A percentile compares a stretch with the other conserved stretches of the same genome.
These are phyloP conservation scores for Eudorcas thomsonii DNA, from an alignment of 2,113 vertebrate genomes.

Conservation along the genomic window DNA sequence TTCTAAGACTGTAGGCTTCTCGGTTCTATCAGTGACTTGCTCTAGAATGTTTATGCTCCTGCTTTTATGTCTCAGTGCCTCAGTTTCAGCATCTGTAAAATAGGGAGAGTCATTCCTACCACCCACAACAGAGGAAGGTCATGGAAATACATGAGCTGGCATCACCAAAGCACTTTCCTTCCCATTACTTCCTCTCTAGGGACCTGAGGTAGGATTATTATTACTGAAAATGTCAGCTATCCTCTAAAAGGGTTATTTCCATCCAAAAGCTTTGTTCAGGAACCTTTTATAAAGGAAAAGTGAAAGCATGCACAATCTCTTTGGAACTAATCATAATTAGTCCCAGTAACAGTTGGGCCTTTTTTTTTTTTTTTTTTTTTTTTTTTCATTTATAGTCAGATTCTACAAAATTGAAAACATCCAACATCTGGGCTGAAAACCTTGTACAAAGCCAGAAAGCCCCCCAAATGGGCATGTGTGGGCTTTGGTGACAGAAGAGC, in stretches of 20 bases:
- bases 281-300: conserved; percentile 68
- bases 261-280: conserved; percentile 67
- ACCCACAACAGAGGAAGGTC: neutral
- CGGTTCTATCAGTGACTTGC: neutral
- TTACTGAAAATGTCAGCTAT: conserved; percentile 56
- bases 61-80: conserved; percentile 30
- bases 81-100: conserved; percentile 64
- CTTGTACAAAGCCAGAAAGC: conserved; percentile 62
- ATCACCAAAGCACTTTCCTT: neutral
- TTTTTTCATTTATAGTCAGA: conserved; percentile 76
- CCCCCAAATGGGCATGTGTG: conserved; percentile 64
- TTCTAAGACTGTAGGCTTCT: neutral
- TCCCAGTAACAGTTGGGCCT: conserved; percentile 73
- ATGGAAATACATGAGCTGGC: neutral
- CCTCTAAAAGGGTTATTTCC: conserved; percentile 65
- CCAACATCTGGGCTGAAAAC: conserved; percentile 75
- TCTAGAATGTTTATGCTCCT: neutral
- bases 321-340: conserved; percentile 71
- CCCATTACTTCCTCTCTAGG: neutral
- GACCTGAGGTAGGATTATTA: conserved; percentile 11
- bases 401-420: conserved; percentile 77
- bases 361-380: conserved; percentile 68
- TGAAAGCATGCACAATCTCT: conserved; percentile 53
- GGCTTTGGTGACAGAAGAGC: conserved; percentile 40
- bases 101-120: neutral